Conservation (phyloP, 2,113 vertebrate species). For the Puma concolor region DNA sequence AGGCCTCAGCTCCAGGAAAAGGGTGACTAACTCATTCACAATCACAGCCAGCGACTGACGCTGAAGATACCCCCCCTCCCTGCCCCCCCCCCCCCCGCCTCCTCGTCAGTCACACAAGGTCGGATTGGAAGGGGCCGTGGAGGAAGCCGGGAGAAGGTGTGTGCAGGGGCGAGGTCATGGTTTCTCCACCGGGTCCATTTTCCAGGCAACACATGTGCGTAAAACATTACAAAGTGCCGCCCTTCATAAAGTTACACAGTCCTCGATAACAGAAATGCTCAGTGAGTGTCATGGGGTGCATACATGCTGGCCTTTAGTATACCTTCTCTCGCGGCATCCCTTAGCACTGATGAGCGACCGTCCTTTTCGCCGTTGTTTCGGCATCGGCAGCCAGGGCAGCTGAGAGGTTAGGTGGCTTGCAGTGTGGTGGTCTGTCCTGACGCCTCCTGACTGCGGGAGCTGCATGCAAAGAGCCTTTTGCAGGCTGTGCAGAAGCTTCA, state of each 20-base stretch:
- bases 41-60: background rate
- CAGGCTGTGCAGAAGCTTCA: too few species aligned
- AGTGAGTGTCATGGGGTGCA: background rate
- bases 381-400: too few species aligned
- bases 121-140: background rate
- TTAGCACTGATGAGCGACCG: too few species aligned
- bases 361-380: too few species aligned
- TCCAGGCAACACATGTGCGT: too few species aligned
- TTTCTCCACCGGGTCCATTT: rapidly evolving
- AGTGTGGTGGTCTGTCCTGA: too few species aligned
- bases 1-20: background rate
- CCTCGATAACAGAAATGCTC: background rate
- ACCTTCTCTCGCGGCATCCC: too few species aligned
- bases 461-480: too few species aligned
- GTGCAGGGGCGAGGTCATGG: background rate
- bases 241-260: background rate
- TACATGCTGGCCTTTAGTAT: rapidly evolving
- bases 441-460: too few species aligned
- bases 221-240: rapidly evolving
- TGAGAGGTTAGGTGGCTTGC: background rate
- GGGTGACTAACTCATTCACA: background rate
- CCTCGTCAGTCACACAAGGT: background rate
- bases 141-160: background rate
- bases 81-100: too few species aligned
- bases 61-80: too few species aligned